Evolutionary conservation across 2,888 invertebrate species (phyloP).

Genomic region (Yponomeuta plumbellus): DNA sequence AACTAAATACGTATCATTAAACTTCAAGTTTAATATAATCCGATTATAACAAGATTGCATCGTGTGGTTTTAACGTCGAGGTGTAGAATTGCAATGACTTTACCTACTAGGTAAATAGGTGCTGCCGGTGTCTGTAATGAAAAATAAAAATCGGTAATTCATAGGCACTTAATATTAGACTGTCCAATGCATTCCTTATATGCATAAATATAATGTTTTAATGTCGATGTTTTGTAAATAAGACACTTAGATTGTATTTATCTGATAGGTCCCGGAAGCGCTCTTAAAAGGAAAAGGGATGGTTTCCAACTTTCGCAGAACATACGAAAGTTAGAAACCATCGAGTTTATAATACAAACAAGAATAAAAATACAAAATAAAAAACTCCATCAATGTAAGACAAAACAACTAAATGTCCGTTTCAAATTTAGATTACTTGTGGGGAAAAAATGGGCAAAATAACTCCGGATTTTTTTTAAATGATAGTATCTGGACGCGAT

Average conservation of each 20-base stretch:
- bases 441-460: no score
- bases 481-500: no score
- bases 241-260: neutral
- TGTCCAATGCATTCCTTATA: neutral
- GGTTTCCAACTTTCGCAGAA: no score
- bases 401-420: no score
- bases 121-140: neutral
- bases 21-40: neutral
- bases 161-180: neutral
- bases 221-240: neutral
- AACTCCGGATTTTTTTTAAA: no score
- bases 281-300: no score
- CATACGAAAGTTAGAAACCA: no score
- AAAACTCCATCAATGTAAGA: no score
- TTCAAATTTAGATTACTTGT: no score
- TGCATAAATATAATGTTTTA: neutral
- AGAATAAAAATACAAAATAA: no score
- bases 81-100: constrained; percentile 7
- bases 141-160: neutral
- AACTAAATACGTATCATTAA: constrained; percentile 3
- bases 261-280: neutral
- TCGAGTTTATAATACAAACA: no score
- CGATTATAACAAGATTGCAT: constrained; percentile 1
- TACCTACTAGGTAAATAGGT: neutral
- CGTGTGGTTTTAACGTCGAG: neutral